These are phyloP conservation scores for Zoanthus solanderi DNA, from an alignment of 92 coral and sea anemone species.

Conservation along the genomic window DNA sequence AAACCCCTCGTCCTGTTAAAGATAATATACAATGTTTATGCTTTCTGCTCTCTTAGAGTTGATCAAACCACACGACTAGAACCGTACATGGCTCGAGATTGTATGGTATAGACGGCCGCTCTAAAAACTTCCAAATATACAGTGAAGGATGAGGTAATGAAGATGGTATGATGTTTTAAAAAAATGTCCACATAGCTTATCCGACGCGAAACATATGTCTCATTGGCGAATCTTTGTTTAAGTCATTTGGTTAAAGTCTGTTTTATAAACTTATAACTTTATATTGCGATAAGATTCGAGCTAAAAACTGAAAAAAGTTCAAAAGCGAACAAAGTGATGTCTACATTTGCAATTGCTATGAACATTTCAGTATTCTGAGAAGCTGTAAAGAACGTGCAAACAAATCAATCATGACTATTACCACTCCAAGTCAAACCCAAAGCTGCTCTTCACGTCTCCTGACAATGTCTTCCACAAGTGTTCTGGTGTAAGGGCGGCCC, in stretches of 20 bases:
- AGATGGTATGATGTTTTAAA: too few species aligned
- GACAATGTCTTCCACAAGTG: slow-evolving; percentile 85
- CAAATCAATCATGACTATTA: slow-evolving; percentile 1
- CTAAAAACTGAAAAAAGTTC: neutral
- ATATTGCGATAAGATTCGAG: neutral
- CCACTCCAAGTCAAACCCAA: slow-evolving; percentile 88
- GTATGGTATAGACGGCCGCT: too few species aligned
- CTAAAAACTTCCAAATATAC: too few species aligned
- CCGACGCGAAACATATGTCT: neutral
- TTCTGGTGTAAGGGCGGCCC: slow-evolving; percentile 95
- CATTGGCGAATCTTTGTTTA: neutral
- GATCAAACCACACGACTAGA: too few species aligned
- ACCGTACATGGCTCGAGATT: too few species aligned
- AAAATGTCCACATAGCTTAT: neutral
- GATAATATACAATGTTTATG: too few species aligned
- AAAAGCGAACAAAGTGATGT: neutral
- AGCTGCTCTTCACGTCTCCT: slow-evolving; percentile 78
- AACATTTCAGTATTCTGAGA: neutral
- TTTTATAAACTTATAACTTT: neutral
- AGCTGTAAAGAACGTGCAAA: neutral
- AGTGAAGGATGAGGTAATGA: too few species aligned
- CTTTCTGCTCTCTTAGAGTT: too few species aligned
- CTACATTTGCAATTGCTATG: neutral
- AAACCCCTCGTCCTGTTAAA: too few species aligned
- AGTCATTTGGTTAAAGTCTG: neutral